These are phyloP conservation scores for Rhynchonycteris naso DNA, from an alignment of 2,797 vertebrate species.

Conservation along the genomic window DNA sequence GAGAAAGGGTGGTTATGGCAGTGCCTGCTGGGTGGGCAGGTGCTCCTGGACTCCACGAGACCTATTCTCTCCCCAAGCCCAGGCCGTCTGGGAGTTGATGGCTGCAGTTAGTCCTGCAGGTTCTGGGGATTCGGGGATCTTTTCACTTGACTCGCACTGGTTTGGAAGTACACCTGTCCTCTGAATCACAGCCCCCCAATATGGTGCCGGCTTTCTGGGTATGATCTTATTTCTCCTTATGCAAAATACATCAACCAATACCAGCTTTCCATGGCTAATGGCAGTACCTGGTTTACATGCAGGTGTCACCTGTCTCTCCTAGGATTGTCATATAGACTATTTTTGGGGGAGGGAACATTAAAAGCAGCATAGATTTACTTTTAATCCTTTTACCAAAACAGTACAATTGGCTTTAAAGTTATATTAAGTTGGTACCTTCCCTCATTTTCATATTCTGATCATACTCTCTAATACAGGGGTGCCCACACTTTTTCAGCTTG, in stretches of 20 bases:
- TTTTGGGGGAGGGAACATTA: neutral
- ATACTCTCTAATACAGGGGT: neutral
- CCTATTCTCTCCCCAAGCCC: neutral
- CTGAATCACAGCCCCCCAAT: neutral
- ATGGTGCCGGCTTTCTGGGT: neutral
- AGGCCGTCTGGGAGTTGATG: neutral
- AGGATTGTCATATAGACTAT: neutral
- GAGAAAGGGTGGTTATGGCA: too few relatives aligned
- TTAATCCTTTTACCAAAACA: neutral
- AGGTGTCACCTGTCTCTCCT: neutral
- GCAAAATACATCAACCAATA: too few relatives aligned
- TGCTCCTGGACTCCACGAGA: too few relatives aligned
- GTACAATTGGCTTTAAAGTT: neutral
- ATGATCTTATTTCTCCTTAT: neutral
- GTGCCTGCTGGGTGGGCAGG: rapidly evolving
- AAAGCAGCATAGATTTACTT: neutral
- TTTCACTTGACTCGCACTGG: neutral
- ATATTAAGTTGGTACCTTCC: neutral
- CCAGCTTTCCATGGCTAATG: neutral
- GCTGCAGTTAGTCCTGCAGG: neutral
- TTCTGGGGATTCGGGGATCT: neutral
- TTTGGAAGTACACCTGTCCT: neutral
- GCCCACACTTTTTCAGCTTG: too few relatives aligned
- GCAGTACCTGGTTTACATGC: neutral
- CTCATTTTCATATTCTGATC: neutral